Base-by-base conservation (phyloP, 2,113 vertebrate genomes). In the Hemiprocne comata region DNA sequence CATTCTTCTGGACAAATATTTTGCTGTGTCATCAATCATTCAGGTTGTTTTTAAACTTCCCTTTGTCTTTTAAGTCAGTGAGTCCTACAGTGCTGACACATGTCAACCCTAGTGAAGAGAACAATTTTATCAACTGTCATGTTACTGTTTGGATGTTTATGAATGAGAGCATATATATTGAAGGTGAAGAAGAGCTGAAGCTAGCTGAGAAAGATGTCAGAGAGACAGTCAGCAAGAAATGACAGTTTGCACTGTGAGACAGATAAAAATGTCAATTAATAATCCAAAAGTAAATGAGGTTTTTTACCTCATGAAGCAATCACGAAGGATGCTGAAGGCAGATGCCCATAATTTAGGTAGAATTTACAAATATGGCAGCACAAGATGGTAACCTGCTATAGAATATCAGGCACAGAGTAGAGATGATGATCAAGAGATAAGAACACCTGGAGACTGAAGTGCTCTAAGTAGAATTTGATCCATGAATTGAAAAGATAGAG, bases 221-320 rank as follows among this genome's bases (percentile, higher is more conserved):
- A 78, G 84, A 80, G 31, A 61, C n/a, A 51, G 23, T 71, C 64
- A 54, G 44, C 50, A 72, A 65, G 69, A 91, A 91, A 57, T 40
- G 51, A 31, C 42, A 65, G 46, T 54, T 55, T 77, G 34, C 60
- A 48, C 5, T 48, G 31, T 33, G 79, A 88, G 54, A 72, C 48
- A 86, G 86, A 85, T 61, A 85, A 94, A 90, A 90, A 89, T 66
- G 57, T 61, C 46, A 74, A 60, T 85, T 78, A 81, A 69, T 65
- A 76, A 73, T 85, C 48, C 38, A 79, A 69, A 81, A 72, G 18
- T 73, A 80, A 87, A 51, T 54, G 26, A 29, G 13, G 3, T 18
- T n/a, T 86, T 86, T 78, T 78, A 51, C 20, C 23, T 93, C 42
- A 38, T 33, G 29, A 85, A 60, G 6, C 0, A 0, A 31, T 81